phyloP scores from a whole-genome alignment of 2,888 invertebrate species.

The Macropis europaea region DNA sequence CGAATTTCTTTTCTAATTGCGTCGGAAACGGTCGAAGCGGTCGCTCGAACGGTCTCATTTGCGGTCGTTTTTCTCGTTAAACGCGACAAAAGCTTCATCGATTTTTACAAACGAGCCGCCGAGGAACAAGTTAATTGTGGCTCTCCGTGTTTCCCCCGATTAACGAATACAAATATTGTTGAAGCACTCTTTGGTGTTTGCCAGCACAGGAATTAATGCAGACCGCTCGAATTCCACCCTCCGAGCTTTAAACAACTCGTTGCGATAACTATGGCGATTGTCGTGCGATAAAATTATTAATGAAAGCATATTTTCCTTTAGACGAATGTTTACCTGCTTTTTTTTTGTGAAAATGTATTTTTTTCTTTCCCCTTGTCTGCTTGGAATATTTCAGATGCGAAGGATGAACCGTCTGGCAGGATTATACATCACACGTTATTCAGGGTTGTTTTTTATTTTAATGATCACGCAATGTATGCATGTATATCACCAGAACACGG shows the following conservation, averaged over 20 bases:
- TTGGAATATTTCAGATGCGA: too few species aligned
- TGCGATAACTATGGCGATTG: constrained; percentile 5
- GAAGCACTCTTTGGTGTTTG: constrained; percentile 43
- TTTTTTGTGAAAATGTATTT: too few species aligned
- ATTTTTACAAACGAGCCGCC: constrained; percentile 27
- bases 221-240: constrained; percentile 4
- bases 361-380: neutral
- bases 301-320: neutral
- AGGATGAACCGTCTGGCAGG: too few species aligned
- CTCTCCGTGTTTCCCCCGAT: constrained; percentile 31
- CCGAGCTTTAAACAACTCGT: constrained; percentile 1
- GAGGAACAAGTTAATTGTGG: constrained; percentile 43
- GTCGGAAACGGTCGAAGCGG: neutral
- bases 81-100: constrained; percentile 33
- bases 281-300: constrained; percentile 21
- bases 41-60: neutral
- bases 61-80: constrained; percentile 20
- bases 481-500: neutral
- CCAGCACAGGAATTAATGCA: constrained; percentile 19
- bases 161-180: constrained; percentile 39
- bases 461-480: neutral
- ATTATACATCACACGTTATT: too few species aligned
- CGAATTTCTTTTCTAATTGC: too few species aligned
- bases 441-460: neutral
- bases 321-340: too few species aligned